Conservation (phyloP, 2,888 invertebrate species). For the Halictus ligatus region DNA sequence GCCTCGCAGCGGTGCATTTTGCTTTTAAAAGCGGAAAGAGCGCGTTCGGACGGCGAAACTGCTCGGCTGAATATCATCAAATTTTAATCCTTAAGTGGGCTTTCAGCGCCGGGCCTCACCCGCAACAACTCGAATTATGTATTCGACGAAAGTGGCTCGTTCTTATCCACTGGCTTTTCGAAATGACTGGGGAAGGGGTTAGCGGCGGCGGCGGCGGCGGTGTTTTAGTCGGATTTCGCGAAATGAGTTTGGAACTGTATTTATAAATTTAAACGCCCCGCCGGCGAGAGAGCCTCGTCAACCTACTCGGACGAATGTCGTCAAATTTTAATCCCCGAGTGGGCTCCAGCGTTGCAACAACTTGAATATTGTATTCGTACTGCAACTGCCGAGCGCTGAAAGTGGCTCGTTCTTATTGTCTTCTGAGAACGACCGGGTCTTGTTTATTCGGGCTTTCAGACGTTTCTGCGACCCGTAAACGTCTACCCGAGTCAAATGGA, state of each 20-base stretch:
- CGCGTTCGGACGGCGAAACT: background rate
- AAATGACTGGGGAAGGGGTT: background rate
- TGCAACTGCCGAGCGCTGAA: background rate
- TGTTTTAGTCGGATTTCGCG: background rate
- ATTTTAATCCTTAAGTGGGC: constrained; percentile 7
- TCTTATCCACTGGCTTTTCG: background rate
- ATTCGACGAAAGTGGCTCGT: background rate
- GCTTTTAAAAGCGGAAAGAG: constrained; percentile 3
- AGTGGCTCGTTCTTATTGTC: constrained; percentile 1
- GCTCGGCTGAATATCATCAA: background rate
- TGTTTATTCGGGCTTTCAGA: background rate
- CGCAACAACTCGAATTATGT: background rate
- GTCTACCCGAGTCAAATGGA: background rate
- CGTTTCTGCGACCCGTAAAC: background rate
- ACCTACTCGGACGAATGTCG: background rate
- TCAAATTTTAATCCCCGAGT: constrained; percentile 2
- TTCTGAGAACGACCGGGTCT: background rate
- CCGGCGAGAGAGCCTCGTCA: background rate
- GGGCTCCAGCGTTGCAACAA: constrained; percentile 5
- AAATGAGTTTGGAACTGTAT: background rate
- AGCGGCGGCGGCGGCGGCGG: background rate
- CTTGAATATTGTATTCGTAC: constrained; percentile 2
- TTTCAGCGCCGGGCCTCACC: background rate
- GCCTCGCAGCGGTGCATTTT: background rate
- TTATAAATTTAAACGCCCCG: background rate